Base-by-base conservation (phyloP, 2,888 invertebrate genomes). In the Drosophila kuntzei region DNA sequence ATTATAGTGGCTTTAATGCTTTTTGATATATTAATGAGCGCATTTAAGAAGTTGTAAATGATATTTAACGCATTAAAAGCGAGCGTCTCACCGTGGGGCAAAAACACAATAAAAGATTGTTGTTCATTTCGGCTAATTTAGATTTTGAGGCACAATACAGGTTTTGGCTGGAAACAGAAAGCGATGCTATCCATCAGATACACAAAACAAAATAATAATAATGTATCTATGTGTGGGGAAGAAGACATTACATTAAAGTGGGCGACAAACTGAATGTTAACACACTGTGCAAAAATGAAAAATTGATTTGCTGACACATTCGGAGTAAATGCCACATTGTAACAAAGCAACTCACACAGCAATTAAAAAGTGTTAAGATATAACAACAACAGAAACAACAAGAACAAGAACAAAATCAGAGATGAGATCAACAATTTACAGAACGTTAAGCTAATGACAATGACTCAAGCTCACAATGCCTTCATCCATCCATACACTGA, bases 281-380 rank as follows among this genome's bases (percentile, higher is more conserved):
- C 39, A 27, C 51, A 51, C 22, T 46, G 12, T 3, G 29, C 50
- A 29, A 25, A 63, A 66, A 71, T 75, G 71, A 71, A 57, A 76
- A 76, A 71, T 80, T 67, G 71, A 71, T 67, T 64, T 61, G 68
- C 62, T 68, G 74, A 72, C 71, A 71, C 71, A 59, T 59, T 61
- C 14, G 44, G 37, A 54, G 57, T 46, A 44, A 1, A 11, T 44
- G 61, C 39, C 55, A 46, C 57, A 39, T 12, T 18, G 20, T 50
- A 41, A 16, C 22, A 34, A 29, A 37, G 36, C 50, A 27, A 14
- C 22, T 12, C 12, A 41, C 41, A 41, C 39, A 41, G 68, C 84
- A 78, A 84, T 87, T 82, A 83, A 85, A 79, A 81, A 70, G 71
- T 80, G 87, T 85, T 76, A 64, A 70, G 86, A 83, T 41, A 59